A percentile compares a stretch with the other conserved stretches of the same genome.
Conservation (phyloP, 2,888 invertebrate genomes). For the Ophion costatus region DNA sequence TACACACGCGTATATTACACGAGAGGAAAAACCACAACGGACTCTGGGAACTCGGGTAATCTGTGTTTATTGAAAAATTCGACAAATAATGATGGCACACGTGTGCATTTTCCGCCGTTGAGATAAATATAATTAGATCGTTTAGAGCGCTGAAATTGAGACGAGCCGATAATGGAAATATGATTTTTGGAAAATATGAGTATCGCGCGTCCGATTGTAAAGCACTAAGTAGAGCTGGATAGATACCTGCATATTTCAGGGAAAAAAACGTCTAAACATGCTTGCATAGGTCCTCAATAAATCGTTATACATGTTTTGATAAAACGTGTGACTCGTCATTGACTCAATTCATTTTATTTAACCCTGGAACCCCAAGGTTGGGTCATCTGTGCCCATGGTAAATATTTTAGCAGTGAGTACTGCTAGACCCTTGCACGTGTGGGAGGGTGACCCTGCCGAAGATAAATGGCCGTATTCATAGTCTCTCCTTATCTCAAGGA, state of each 20-base stretch:
- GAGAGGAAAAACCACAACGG: not conserved
- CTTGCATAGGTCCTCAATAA: conserved; percentile 82
- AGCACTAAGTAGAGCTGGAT: conserved; percentile 76
- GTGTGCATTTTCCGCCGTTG: conserved; percentile 9
- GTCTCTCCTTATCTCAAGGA: too few relatives aligned
- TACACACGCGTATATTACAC: not conserved
- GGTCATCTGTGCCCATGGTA: too few relatives aligned
- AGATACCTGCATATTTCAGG: conserved; percentile 81
- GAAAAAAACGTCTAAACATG: conserved; percentile 75
- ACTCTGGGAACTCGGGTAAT: not conserved
- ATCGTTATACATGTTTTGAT: conserved; percentile 83
- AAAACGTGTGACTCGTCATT: conserved; percentile 60
- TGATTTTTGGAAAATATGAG: conserved; percentile 62
- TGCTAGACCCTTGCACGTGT: too few relatives aligned
- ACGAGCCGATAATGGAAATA: conserved; percentile 39
- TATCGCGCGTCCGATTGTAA: conserved; percentile 79
- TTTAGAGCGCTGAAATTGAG: conserved; percentile 24
- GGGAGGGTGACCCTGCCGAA: too few relatives aligned
- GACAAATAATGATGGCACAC: conserved; percentile 6
- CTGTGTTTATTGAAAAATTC: conserved; percentile 5
- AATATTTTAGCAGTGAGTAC: too few relatives aligned
- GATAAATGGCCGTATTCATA: too few relatives aligned
- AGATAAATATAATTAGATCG: conserved; percentile 2
- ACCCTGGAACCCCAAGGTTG: too few relatives aligned
- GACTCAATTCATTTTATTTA: not conserved